phyloP scores from a whole-genome alignment of 2,797 vertebrate genomes.

The Amblyopsis hoosieri region DNA sequence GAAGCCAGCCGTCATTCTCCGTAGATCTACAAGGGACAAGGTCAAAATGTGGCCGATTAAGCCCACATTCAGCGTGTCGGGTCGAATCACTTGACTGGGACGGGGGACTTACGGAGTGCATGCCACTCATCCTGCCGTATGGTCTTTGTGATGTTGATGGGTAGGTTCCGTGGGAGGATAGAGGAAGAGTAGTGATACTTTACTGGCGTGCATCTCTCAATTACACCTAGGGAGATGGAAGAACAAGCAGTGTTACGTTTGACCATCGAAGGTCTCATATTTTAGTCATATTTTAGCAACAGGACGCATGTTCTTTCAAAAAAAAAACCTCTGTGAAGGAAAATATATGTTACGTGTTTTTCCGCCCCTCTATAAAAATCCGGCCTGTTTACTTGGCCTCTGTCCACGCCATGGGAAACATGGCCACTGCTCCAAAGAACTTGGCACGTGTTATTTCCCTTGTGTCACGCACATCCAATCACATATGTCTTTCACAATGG shows the following conservation, averaged over 20 bases:
- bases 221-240: constrained; percentile 75
- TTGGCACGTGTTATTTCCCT: no score
- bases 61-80: not conserved
- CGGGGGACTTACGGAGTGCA: constrained; percentile 87
- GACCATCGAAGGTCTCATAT: not conserved
- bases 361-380: no score
- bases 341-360: no score
- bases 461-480: no score
- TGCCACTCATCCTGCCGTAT: constrained; percentile 96
- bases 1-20: constrained; percentile 94
- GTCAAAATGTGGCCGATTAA: not conserved
- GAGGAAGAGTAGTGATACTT: constrained; percentile 97
- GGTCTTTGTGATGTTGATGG: constrained; percentile 90
- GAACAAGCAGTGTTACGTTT: constrained; percentile 18
- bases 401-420: no score
- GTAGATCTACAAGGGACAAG: constrained; percentile 79
- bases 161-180: constrained; percentile 87
- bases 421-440: no score
- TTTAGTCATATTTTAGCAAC: no score
- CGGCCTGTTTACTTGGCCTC: no score
- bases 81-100: no score
- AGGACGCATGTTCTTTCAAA: no score
- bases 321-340: no score
- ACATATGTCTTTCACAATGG: no score
- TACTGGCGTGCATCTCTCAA: constrained; percentile 88